Evolutionary conservation across 2,797 vertebrate genomes (phyloP), one percentile per base, ranked within the genome.

Genomic region (Gambusia yucatana): DNA sequence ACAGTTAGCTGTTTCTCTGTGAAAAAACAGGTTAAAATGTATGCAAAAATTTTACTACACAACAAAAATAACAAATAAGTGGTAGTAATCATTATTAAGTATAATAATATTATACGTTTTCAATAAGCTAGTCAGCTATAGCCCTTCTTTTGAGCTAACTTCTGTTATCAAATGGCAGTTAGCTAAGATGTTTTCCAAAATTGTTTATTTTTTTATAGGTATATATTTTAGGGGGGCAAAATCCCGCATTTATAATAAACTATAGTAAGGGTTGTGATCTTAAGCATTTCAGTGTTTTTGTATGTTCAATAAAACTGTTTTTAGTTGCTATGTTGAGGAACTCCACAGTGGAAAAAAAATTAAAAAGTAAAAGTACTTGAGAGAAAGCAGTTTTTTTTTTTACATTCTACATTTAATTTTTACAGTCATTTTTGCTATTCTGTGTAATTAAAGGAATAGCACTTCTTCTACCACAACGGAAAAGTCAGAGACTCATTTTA

Each of bases 361-460:
- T 22, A 43, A 13, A 30, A 39, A 10, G n/a, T 28, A 28, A 0
- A 59, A 8, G 10, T 2, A 28, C 9, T 55, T 44, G 9, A 43
- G 55, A 43, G 46, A 39, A 79, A 75, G 5, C 72, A 11, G n/a
- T 9, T 17, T 52, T 57, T 11, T 25, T 57, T 9, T 36, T 70
- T 59, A 39, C 8, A 1, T n/a, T 76, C 2, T n/a, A n/a, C 22
- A 39, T n/a, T 74, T 43, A 3, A 36, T n/a, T 72, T 63, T 33
- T 0, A n/a, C 10, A 1, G 3, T 36, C 4, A 50, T 70, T 3
- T 25, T 52, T 50, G 43, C 7, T 7, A 9, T 80, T 43, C 14
- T 63, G 39, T 71, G n/a, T 16, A 57, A 43, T n/a, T n/a, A 4
- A n/a, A 50, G 46, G 61, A 25, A 78, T 83, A 75, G 14, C 30